phyloP scores from a whole-genome alignment of 2,113 vertebrate genomes.

The Stomatorhinus ivindoensis region DNA sequence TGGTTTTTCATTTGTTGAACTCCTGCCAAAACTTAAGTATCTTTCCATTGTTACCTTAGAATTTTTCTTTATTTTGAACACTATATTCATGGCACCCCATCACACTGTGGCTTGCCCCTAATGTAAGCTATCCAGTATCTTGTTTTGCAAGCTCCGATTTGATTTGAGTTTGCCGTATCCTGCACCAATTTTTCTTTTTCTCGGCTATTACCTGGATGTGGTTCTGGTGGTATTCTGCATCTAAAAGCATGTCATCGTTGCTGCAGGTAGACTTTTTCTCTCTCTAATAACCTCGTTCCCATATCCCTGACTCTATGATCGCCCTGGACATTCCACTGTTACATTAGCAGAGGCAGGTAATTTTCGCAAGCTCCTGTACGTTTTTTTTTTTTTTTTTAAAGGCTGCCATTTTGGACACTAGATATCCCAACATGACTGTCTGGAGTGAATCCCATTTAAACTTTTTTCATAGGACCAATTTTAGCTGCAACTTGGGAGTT shows the following conservation, averaged over 20 bases:
- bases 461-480: constrained; percentile 81
- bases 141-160: background rate
- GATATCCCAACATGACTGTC: constrained; percentile 65
- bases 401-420: constrained; percentile 65
- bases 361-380: constrained; percentile 62
- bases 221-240: constrained; percentile 49
- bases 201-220: constrained; percentile 66
- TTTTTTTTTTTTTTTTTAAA: constrained; percentile 39
- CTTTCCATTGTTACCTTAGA: constrained; percentile 31
- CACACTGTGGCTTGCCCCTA: constrained; percentile 4
- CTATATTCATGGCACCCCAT: background rate
- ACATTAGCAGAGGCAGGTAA: constrained; percentile 62
- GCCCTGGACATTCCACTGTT: constrained; percentile 71
- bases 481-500: constrained; percentile 71
- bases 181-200: background rate
- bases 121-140: background rate
- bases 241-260: constrained; percentile 62
- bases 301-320: constrained; percentile 42
- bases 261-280: constrained; percentile 56
- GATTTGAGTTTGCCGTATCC: constrained; percentile 17
- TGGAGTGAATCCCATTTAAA: constrained; percentile 68
- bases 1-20: constrained; percentile 12
- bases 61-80: background rate
- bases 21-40: constrained; percentile 47
- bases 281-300: constrained; percentile 52